Percentiles rank a stretch among this genome's conserved stretches.
Evolutionary conservation across 92 coral and sea anemone genomes (phyloP).

Genomic region (Palythoa caribaeorum): DNA sequence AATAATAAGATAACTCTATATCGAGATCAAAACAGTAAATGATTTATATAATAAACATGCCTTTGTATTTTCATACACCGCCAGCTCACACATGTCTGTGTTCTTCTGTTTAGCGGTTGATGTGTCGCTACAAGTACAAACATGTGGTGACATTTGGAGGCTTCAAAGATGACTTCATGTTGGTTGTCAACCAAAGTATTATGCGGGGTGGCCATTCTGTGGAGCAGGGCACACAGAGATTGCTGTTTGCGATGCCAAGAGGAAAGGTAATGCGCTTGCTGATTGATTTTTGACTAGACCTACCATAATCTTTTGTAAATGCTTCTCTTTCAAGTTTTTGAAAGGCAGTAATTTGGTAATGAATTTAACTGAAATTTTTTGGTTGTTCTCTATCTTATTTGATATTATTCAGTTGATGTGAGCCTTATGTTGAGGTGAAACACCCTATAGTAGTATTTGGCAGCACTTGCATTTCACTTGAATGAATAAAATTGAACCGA

Average conservation of each 20-base stretch:
- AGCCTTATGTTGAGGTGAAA: too few relatives aligned
- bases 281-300: background rate
- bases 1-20: too few relatives aligned
- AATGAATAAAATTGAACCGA: too few relatives aligned
- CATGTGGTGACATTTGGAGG: conserved; percentile 98
- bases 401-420: too few relatives aligned
- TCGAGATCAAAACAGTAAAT: too few relatives aligned
- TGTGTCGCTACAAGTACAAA: conserved; percentile 96
- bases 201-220: conserved; percentile 92
- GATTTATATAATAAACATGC: too few relatives aligned
- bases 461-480: too few relatives aligned
- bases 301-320: background rate
- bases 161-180: conserved; percentile 98
- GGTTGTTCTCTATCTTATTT: too few relatives aligned
- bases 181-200: conserved; percentile 95
- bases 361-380: too few relatives aligned
- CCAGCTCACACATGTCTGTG: background rate
- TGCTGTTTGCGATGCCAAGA: conserved; percentile 92
- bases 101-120: conserved; percentile 69
- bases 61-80: background rate
- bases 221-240: conserved; percentile 96
- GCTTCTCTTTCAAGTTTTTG: too few relatives aligned
- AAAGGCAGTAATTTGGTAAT: too few relatives aligned
- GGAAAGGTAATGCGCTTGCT: conserved; percentile 78
- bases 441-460: too few relatives aligned